Conservation (phyloP, 1,140 invertebrate species). For the Drosophila aff. region DNA sequence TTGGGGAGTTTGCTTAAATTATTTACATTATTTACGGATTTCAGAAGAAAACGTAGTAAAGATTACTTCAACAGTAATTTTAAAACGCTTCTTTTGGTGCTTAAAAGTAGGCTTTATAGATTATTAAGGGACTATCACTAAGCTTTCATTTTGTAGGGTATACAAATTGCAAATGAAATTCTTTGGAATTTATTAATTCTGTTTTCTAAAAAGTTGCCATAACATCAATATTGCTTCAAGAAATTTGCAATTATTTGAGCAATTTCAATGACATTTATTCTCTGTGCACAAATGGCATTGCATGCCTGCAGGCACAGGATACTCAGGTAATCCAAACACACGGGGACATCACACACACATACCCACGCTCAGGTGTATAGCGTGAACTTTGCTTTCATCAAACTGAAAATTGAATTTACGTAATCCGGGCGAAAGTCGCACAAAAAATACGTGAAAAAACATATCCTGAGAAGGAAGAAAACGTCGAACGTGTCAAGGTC, state of each 20-base stretch:
- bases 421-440: constrained; percentile 71
- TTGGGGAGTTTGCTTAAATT: no score
- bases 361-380: constrained; percentile 9
- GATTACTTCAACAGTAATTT: no score
- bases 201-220: neutral
- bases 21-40: no score
- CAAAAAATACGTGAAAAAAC: constrained; percentile 36
- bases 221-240: neutral
- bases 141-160: no score
- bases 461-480: constrained; percentile 5
- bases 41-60: no score
- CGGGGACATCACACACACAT: constrained; percentile 10
- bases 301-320: constrained; percentile 67
- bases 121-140: no score
- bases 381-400: constrained; percentile 75
- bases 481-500: constrained; percentile 77
- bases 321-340: constrained; percentile 27
- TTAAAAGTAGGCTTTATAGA: no score
- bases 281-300: constrained; percentile 28
- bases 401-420: constrained; percentile 81
- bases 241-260: neutral
- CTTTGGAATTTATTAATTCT: no score
- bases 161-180: neutral
- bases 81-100: no score
- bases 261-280: neutral